phyloP scores from a whole-genome alignment of 2,113 vertebrate species.

The Lamprologus ornatipinnis region DNA sequence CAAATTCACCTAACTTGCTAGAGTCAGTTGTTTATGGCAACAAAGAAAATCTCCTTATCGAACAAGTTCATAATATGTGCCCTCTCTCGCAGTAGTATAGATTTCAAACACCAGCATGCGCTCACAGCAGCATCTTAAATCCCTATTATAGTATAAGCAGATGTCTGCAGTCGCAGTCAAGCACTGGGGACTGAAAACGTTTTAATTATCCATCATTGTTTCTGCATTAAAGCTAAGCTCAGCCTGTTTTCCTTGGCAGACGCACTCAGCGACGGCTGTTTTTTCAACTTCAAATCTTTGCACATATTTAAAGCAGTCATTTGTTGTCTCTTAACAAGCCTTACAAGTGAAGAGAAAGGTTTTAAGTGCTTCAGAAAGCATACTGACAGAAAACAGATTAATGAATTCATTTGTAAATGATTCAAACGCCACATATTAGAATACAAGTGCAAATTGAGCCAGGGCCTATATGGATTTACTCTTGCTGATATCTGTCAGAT shows the following conservation, averaged over 20 bases:
- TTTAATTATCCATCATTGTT: constrained; percentile 49
- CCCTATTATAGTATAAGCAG: constrained; percentile 13
- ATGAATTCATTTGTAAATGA: neutral
- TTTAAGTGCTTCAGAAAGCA: neutral
- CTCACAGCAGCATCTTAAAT: constrained; percentile 6
- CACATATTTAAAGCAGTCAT: constrained; percentile 11
- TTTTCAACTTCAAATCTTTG: neutral
- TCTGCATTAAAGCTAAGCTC: constrained; percentile 14
- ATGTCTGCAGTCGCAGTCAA: constrained; percentile 23
- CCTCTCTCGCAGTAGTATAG: neutral
- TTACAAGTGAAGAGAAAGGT: neutral
- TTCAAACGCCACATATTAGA: neutral
- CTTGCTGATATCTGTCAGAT: neutral
- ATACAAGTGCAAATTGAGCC: neutral
- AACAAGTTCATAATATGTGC: neutral
- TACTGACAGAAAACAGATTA: neutral
- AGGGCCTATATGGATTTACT: neutral
- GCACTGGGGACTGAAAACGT: constrained; percentile 22
- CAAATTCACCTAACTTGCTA: neutral
- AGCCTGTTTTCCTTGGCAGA: constrained; percentile 3
- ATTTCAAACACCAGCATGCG: neutral
- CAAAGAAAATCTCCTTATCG: neutral
- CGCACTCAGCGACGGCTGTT: neutral
- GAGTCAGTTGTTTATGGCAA: neutral
- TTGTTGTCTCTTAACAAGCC: neutral